Base-by-base conservation (phyloP, 1,140 invertebrate genomes). In the Cotesia glomerata region DNA sequence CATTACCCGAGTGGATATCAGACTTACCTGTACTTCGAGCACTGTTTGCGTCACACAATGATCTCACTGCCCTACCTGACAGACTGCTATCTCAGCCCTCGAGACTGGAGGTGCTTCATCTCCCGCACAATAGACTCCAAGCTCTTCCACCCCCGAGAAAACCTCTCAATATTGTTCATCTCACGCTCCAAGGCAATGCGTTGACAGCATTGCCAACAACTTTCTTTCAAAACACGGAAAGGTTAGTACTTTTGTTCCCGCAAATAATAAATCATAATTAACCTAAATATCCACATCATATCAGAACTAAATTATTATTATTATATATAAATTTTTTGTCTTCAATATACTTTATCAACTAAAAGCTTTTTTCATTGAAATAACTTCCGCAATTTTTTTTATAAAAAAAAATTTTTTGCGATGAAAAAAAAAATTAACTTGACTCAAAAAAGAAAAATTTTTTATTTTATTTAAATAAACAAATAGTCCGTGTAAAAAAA, bases 141-240 rank as follows among this genome's bases (percentile, higher is more conserved):
- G 88, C 90, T 32, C 86, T 95, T 51, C 93, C 93, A 35, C 90
- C 90, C 18, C 92, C 93, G 0, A 88, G 92, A 64, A 85, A 89
- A 59, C 88, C 90, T 73, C 82, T 91, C 63, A 91, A 91, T 11
- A 85, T 95, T 51, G 91, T 92, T 77, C 91, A 93, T 81, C 78
- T 95, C 11, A 91, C 93, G 58, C 84, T 95, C 36, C 93, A 95
- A 79, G 92, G 93, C 80, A 95, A 95, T 81, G 91, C 90, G 71
- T 86, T 95, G 72, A 91, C 92, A 67, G 86, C 87, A 9, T 82
- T 95, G 67, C 93, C 93, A 8, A 90, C 91, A 52, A 93, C 92
- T 77, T 93, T 95, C 80, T 94, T 95, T 80, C 87, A 89, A 8
- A 91, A 91, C 35, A 91, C 93, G 35, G 88, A 91, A 74, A 88